Conservation (phyloP, 2,888 invertebrate species). For the Acronicta psi region DNA sequence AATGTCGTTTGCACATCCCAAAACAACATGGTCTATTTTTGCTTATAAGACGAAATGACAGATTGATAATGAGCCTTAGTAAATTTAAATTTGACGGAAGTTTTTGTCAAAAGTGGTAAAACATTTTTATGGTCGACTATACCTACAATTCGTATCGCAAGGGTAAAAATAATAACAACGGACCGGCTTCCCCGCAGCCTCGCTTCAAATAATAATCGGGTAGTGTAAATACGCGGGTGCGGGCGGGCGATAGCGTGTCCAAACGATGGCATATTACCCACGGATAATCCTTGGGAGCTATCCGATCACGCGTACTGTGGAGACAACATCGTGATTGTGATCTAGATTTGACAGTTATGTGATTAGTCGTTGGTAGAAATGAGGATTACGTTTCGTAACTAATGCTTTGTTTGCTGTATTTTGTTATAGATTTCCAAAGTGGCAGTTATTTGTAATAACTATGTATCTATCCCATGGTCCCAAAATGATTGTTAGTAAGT, state of each 20-base stretch:
- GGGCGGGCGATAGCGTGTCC: slow-evolving; percentile 65
- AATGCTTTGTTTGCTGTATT: not conserved
- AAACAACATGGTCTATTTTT: no score
- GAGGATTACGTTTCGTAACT: slow-evolving; percentile 26
- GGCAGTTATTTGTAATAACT: no score
- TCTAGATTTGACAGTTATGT: slow-evolving; percentile 43
- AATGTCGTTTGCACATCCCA: no score
- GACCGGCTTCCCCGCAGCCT: slow-evolving; percentile 20
- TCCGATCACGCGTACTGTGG: slow-evolving; percentile 66
- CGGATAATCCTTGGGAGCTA: slow-evolving; percentile 69
- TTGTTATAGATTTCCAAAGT: no score
- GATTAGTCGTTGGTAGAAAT: slow-evolving; percentile 31
- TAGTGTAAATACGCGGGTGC: slow-evolving; percentile 68
- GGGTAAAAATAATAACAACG: slow-evolving; percentile 37
- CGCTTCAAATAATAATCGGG: slow-evolving; percentile 50
- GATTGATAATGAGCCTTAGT: no score
- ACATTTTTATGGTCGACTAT: no score
- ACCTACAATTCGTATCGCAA: slow-evolving; percentile 3
- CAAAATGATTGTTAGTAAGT: no score
- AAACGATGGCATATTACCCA: slow-evolving; percentile 71
- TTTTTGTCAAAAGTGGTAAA: no score
- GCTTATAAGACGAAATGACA: no score
- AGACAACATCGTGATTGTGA: slow-evolving; percentile 56
- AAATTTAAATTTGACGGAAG: no score
- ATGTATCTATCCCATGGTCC: no score